Evolutionary conservation across 2,888 invertebrate species (phyloP), one percentile per base, ranked within the genome.

Genomic region (Pterostichus madidus): DNA sequence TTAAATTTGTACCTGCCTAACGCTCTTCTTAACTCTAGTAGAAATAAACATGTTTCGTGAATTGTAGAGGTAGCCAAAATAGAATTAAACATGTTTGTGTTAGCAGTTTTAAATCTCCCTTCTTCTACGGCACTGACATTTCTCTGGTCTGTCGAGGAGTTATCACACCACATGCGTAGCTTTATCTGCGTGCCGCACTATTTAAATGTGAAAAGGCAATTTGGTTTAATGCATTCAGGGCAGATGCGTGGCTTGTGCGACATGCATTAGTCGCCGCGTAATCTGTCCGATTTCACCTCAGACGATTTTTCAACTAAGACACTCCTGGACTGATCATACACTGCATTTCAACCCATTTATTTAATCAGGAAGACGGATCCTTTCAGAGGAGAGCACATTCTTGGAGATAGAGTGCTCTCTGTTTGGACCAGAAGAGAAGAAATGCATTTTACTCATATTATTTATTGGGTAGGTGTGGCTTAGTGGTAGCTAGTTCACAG

Each of bases 171-270:
- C 56, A 56, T 56, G 17, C 56, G 15, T 56, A 10, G n/a, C 52
- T n/a, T 56, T 56, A 56, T 56, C 56, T 56, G 8, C 56, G 0
- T 13, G 56, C 56, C 56, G 56, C 56, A 56, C 56, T 78, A 61
- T 78, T 78, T 78, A 61, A 78, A 78, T 61, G 78, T 78, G 78
- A 77, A 46, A 78, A 78, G 59, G 59, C 78, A 78, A 78, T 78
- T 78, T 61, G 44, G 78, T 78, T 78, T 61, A 78, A 78, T 78
- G 78, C 78, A 78, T 78, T 61, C 15, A 78, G 78, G 39, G 78
- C 78, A 78, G 78, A 78, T 78, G 78, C 44, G 59, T 24, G 78
- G 64, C 31, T 64, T 39, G 39, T 10, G 64, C 10, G 64, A 56
- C 56, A 56, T 6, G 56, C 56, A 35, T 64, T 64, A 35, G 64